A percentile compares a stretch with the other conserved stretches of the same genome.
phyloP scores from a whole-genome alignment of 35 echinoderm and acorn worm species.

The Anneissia japonica region DNA sequence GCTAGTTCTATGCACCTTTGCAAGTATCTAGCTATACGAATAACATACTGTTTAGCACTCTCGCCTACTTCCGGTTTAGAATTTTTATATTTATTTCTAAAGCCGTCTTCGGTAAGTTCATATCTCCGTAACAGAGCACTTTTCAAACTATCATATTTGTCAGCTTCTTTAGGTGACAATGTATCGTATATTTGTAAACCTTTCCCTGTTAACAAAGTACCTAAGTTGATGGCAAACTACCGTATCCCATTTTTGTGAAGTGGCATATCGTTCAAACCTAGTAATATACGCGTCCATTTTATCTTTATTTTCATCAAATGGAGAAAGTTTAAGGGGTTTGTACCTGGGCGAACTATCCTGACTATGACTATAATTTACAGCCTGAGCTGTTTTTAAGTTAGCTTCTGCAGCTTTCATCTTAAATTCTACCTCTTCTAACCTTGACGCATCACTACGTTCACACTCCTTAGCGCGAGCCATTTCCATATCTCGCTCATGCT shows the following conservation, averaged over 20 bases:
- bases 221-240: slow-evolving; percentile 3
- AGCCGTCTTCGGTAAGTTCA: slow-evolving; percentile 25
- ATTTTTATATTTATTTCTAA: slow-evolving; percentile 14
- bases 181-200: background rate
- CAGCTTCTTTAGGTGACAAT: background rate
- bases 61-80: slow-evolving; percentile 8
- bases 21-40: slow-evolving; percentile 12
- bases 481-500: too few relatives aligned
- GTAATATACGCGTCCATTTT: slow-evolving; percentile 34
- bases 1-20: slow-evolving; percentile 31
- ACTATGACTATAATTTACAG: too few relatives aligned
- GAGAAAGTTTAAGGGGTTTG: background rate
- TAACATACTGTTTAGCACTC: slow-evolving; percentile 32
- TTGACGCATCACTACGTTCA: too few relatives aligned
- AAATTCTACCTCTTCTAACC: too few relatives aligned
- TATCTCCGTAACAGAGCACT: slow-evolving; percentile 17
- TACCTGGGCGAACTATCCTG: background rate
- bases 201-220: slow-evolving; percentile 36
- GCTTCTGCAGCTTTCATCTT: too few relatives aligned
- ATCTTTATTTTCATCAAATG: slow-evolving; percentile 25
- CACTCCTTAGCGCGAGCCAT: too few relatives aligned
- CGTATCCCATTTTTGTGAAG: background rate
- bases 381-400: too few relatives aligned
- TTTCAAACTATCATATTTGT: slow-evolving; percentile 8
- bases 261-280: background rate